These are phyloP conservation scores for Sebastes wilsoni DNA, from an alignment of 2,797 vertebrate species.

Conservation along the genomic window DNA sequence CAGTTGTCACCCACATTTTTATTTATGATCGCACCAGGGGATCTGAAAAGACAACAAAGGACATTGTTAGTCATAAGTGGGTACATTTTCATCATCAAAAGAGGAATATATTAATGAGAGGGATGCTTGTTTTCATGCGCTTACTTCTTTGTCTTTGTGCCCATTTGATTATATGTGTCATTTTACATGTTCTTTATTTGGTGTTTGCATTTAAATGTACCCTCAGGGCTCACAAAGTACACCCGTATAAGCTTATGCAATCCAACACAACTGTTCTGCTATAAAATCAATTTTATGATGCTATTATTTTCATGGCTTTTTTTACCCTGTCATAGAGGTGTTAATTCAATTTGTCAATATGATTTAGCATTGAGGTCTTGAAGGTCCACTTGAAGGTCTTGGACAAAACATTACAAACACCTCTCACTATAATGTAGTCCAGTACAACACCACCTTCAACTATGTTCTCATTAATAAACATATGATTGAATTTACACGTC, in stretches of 20 bases:
- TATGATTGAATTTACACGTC: neutral
- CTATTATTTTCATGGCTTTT: too few relatives aligned
- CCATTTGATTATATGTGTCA: neutral
- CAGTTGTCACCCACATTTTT: neutral
- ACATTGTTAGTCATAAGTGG: neutral
- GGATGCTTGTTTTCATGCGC: neutral
- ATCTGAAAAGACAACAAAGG: neutral
- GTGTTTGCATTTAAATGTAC: neutral
- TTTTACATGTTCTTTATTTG: neutral
- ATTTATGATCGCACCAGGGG: neutral
- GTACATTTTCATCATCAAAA: neutral
- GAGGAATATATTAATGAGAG: neutral
- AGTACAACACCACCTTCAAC: neutral
- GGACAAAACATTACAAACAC: too few relatives aligned
- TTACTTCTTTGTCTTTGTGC: neutral
- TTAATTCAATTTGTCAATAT: neutral
- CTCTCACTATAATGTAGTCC: too few relatives aligned
- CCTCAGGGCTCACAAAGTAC: too few relatives aligned
- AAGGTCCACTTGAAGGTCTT: too few relatives aligned
- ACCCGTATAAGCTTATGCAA: too few relatives aligned
- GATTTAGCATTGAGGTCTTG: too few relatives aligned
- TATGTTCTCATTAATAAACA: neutral
- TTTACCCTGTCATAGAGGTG: neutral
- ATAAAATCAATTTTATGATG: too few relatives aligned
- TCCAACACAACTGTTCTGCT: too few relatives aligned